Base-by-base conservation (phyloP, 2,797 vertebrate genomes). In the Crypturellus tataupa region DNA sequence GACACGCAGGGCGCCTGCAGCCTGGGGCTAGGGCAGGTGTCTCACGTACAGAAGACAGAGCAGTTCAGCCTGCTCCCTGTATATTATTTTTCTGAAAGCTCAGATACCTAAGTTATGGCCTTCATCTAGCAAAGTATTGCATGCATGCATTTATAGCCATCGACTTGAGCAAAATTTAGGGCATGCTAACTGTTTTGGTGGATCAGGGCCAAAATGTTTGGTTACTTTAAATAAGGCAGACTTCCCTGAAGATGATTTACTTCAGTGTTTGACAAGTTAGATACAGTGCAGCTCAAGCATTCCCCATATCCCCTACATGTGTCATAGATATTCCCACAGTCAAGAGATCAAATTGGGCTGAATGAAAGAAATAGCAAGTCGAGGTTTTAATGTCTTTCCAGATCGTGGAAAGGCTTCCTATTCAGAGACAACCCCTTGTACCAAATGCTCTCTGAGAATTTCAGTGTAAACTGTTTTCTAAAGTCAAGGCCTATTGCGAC, bases 91-190 rank as follows among this genome's bases (percentile, higher is more conserved):
- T 78, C 62, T 39, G 3, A 39, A 25, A 60, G 35, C 31, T 80
- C 15, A 64, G 55, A 47, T 29, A 75, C 80, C 51, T 96, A 88
- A 84, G 62, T 84, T 93, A 83, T 10, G 81, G 80, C 86, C 73
- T 85, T 95, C 85, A 88, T 70, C 80, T 81, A 71, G 56, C 21
- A 33, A 73, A 82, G 59, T 2, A 31, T 83, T 64, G 80, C 47
- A 73, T 85, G 49, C 17, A 18, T 20, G 19, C 65, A 16, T 59
- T 86, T 59, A n/a, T 65, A 84, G 71, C 80, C 73, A 63, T 47
- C 56, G 81, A 72, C 84, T 93, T 78, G 23, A 59, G 49, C 29
- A 89, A 49, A 78, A 64, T 44, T 39, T 35, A 73, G 37, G 44
- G 10, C 70, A 37, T 62, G 18, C 67, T 93, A 55, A 77, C 53